Conservation (phyloP, 2,888 invertebrate species). For the Lutraria lutraria region DNA sequence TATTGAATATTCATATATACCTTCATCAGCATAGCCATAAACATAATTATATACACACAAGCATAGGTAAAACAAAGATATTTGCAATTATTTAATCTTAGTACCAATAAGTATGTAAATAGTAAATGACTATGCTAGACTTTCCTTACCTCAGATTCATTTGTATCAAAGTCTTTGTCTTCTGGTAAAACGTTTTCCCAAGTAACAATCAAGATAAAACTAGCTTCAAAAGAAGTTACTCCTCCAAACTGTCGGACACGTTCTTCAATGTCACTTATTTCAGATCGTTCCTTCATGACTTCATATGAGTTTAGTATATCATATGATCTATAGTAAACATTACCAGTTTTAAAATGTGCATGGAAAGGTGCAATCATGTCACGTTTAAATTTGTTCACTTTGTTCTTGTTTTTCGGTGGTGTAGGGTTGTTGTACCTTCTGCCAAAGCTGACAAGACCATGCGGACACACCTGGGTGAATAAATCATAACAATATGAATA, state of each 20-base stretch:
- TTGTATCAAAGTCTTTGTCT: background rate
- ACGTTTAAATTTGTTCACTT: background rate
- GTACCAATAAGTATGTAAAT: background rate
- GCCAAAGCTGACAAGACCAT: slow-evolving; percentile 27
- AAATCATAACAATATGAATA: background rate
- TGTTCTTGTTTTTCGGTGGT: background rate
- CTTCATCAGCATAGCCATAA: background rate
- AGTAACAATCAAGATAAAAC: slow-evolving; percentile 29
- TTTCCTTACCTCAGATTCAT: background rate
- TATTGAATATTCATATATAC: background rate
- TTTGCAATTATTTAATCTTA: background rate
- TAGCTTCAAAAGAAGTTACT: background rate
- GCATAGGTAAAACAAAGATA: background rate
- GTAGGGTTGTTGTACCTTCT: background rate
- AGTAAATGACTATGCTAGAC: background rate
- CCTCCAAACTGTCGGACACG: background rate
- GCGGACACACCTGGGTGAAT: slow-evolving; percentile 13
- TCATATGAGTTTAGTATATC: slow-evolving; percentile 18
- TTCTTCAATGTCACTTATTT: background rate
- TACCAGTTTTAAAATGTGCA: background rate
- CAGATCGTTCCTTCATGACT: background rate
- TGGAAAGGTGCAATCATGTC: background rate
- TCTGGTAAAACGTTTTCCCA: slow-evolving; percentile 27
- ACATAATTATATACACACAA: background rate
- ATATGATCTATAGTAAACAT: slow-evolving; percentile 8